Percentiles rank a stretch among this genome's conserved stretches.
Conservation (phyloP, 1,140 invertebrate genomes). For the Musca vetustissima region DNA sequence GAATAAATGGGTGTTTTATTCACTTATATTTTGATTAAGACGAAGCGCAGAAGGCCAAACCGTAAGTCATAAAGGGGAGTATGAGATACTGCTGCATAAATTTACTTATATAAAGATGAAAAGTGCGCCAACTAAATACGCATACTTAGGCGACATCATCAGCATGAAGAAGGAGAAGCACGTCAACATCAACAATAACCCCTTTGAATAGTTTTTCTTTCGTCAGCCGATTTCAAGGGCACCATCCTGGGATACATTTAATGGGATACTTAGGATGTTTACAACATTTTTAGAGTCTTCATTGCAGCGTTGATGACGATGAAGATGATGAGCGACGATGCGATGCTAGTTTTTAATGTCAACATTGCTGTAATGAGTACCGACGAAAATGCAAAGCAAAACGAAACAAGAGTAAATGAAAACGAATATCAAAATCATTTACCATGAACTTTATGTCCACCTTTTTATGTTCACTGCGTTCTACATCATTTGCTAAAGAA, state of each 20-base stretch:
- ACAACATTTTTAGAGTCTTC: slow-evolving; percentile 7
- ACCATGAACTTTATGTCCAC: slow-evolving; percentile 14
- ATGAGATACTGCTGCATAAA: too few species aligned
- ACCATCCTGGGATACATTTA: too few species aligned
- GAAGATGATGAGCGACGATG: background rate
- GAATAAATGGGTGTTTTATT: too few species aligned
- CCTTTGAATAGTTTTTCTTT: background rate
- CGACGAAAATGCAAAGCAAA: too few species aligned
- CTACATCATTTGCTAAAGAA: background rate
- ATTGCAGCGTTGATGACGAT: background rate
- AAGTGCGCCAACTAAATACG: slow-evolving; percentile 2
- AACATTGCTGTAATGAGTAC: background rate
- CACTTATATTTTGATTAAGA: too few species aligned
- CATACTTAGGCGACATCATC: background rate
- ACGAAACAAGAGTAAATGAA: too few species aligned
- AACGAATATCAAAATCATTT: slow-evolving; percentile 1
- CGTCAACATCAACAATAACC: background rate
- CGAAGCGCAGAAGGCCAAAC: too few species aligned
- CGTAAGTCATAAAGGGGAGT: too few species aligned
- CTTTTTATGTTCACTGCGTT: too few species aligned
- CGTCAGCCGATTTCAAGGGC: too few species aligned
- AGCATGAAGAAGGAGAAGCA: background rate
- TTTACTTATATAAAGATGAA: background rate
- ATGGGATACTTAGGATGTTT: too few species aligned
- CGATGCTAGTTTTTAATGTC: slow-evolving; percentile 3